Evolutionary conservation across 2,797 vertebrate genomes (phyloP), one percentile per base, ranked within the genome.

Genomic region (Tangara arthus): DNA sequence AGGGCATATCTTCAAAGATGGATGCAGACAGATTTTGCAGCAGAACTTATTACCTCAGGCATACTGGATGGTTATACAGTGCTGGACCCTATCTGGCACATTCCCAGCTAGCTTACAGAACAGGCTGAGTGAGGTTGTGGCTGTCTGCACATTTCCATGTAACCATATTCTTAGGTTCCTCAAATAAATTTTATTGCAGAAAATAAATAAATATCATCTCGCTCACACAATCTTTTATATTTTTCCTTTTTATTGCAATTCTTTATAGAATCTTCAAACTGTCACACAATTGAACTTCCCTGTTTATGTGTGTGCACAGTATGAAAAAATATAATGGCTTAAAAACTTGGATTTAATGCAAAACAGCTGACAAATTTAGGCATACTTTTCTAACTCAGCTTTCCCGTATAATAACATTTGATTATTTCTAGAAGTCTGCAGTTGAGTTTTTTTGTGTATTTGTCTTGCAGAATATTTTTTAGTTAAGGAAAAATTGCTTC

Each of bases 341-440:
- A 94, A 52, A 81, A 83, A 49, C 76, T 47, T 69, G 41, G 64
- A 55, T 95, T 83, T 94, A 85, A 96, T 92, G 80, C 72, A 95
- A 95, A 94, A 89, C 93, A 93, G 63, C 72, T 77, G 73, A 83
- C 93, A 87, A 96, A 96, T 92, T 89, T 93, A 92, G 41, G 41
- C 35, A 76, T 77, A 73, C 15, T 85, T 94, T 81, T 95, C 85
- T 89, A 75, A 79, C 73, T 49, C 42, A 84, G 71, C 32, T 89
- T 95, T 88, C 75, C 37, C 32, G 6, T 91, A 72, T 72, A 81
- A 95, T 83, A 90, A 69, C 34, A 87, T 95, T 95, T 91, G 68
- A 93, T 93, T 90, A 70, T 86, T 96, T 93, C 85, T 94, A 83
- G 47, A 82, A 93, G 65, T 39, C 50, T 94, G 44, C 17, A 64